Conservation (phyloP, 2,888 invertebrate species). For the Idaea aversata region DNA sequence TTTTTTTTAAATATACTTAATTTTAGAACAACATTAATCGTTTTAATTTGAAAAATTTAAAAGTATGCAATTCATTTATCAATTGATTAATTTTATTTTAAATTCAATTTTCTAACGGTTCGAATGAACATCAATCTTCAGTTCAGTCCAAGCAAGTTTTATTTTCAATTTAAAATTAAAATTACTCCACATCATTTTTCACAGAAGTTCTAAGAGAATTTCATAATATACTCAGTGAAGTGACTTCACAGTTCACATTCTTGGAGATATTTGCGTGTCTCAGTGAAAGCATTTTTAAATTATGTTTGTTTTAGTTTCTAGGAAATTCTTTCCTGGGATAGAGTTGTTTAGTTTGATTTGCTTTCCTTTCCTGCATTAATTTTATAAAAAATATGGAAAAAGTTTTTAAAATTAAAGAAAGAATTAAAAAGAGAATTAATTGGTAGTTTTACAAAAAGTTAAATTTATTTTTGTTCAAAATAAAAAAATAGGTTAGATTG, state of each 20-base stretch:
- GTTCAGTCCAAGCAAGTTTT: constrained; percentile 20
- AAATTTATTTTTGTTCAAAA: too few relatives aligned
- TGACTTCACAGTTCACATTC: constrained; percentile 31
- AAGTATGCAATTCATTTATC: background rate
- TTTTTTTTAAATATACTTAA: too few relatives aligned
- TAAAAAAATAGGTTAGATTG: too few relatives aligned
- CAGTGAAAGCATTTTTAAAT: constrained; percentile 12
- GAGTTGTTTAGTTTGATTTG: background rate
- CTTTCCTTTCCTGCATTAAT: background rate
- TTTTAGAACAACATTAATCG: too few relatives aligned
- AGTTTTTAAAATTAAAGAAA: too few relatives aligned
- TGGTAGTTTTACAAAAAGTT: too few relatives aligned
- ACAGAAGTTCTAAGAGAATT: constrained; percentile 34
- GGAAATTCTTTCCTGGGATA: background rate
- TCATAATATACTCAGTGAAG: constrained; percentile 30
- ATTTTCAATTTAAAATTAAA: constrained; percentile 36
- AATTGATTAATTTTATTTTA: background rate
- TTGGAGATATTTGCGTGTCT: constrained; percentile 30
- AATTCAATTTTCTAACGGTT: background rate
- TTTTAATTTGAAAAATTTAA: background rate
- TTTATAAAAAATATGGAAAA: too few relatives aligned
- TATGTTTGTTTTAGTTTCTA: background rate
- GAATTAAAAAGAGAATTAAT: too few relatives aligned
- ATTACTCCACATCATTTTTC: constrained; percentile 39
- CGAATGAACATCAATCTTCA: constrained; percentile 26